Percentiles rank a stretch among this genome's conserved stretches.
These are phyloP conservation scores for Epirrhoe alternata DNA, from an alignment of 2,888 invertebrate genomes.

Conservation along the genomic window DNA sequence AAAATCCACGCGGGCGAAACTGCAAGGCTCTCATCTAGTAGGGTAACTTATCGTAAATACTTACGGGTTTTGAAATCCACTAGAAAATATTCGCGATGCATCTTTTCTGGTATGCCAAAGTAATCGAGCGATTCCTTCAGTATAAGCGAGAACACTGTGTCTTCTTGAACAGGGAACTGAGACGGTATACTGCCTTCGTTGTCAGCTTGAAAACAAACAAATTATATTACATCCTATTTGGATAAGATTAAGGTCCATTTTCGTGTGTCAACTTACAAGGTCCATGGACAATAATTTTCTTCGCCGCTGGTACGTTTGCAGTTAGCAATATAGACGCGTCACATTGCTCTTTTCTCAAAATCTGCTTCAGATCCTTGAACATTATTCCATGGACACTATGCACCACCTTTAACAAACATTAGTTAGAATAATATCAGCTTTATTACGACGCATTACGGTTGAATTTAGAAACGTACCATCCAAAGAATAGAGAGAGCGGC, in stretches of 20 bases:
- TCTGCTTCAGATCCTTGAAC: conserved; percentile 99
- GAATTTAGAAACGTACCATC: conserved; percentile 88
- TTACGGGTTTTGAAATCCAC: conserved; percentile 99
- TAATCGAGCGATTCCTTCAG: conserved; percentile 98
- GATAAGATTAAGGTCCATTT: conserved; percentile 3
- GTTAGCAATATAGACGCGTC: conserved; percentile 98
- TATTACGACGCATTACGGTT: background rate
- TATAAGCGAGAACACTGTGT: conserved; percentile 97
- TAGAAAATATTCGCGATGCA: conserved; percentile 96
- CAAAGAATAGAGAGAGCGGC: conserved; percentile 97
- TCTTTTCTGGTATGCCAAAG: conserved; percentile 96
- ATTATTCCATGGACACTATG: conserved; percentile 99
- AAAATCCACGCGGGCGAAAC: too few species aligned
- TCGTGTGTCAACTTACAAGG: conserved; percentile 68
- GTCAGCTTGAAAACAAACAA: conserved; percentile 81
- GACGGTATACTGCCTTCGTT: conserved; percentile 98
- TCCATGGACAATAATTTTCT: conserved; percentile 99
- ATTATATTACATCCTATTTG: background rate
- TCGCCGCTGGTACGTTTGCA: conserved; percentile 99
- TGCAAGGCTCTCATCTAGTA: too few species aligned
- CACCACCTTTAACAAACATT: conserved; percentile 89
- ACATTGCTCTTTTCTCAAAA: conserved; percentile 98
- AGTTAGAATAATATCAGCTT: conserved; percentile 15
- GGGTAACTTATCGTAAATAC: conserved; percentile 52
- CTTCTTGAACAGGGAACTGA: conserved; percentile 99